Percentiles rank a stretch among this genome's conserved stretches.
Evolutionary conservation across 1,140 invertebrate genomes (phyloP).

Genomic region (Heliconius hermathena): DNA sequence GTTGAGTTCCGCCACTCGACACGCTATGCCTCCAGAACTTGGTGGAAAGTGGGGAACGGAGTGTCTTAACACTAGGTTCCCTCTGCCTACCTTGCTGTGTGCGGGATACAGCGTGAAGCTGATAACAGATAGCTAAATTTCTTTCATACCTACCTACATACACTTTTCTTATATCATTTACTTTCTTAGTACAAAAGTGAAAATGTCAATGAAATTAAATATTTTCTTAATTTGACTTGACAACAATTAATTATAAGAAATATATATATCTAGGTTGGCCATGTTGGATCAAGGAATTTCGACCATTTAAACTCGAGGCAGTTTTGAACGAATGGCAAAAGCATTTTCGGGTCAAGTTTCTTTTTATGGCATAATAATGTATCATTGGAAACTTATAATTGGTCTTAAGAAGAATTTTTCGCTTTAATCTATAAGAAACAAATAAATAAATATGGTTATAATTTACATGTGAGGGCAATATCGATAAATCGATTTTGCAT

Average conservation of each 20-base stretch:
- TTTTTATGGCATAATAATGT: slow-evolving; percentile 28
- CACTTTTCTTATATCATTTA: neutral
- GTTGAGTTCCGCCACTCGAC: too few species aligned
- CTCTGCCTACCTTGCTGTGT: too few species aligned
- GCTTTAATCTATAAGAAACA: slow-evolving; percentile 23
- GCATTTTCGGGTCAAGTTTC: slow-evolving; percentile 19
- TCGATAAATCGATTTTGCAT: slow-evolving; percentile 17
- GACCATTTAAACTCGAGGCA: slow-evolving; percentile 27
- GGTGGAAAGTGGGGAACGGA: too few species aligned
- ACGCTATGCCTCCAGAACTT: too few species aligned
- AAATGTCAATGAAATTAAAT: neutral
- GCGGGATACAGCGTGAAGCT: too few species aligned
- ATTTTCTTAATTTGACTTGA: slow-evolving; percentile 20
- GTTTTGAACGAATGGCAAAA: slow-evolving; percentile 23
- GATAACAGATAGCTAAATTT: too few species aligned
- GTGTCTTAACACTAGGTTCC: too few species aligned
- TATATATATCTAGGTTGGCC: slow-evolving; percentile 28
- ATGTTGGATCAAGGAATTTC: slow-evolving; percentile 28
- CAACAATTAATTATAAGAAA: slow-evolving; percentile 33
- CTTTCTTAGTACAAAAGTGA: neutral
- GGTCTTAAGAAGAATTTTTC: slow-evolving; percentile 24
- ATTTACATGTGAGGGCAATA: slow-evolving; percentile 21
- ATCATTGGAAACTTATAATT: slow-evolving; percentile 29
- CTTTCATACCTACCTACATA: too few species aligned
- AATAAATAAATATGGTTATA: slow-evolving; percentile 15